Evolutionary conservation across 2,888 invertebrate genomes (phyloP), one percentile per base, ranked within the genome.

Genomic region (Stenolophus ochropezus): DNA sequence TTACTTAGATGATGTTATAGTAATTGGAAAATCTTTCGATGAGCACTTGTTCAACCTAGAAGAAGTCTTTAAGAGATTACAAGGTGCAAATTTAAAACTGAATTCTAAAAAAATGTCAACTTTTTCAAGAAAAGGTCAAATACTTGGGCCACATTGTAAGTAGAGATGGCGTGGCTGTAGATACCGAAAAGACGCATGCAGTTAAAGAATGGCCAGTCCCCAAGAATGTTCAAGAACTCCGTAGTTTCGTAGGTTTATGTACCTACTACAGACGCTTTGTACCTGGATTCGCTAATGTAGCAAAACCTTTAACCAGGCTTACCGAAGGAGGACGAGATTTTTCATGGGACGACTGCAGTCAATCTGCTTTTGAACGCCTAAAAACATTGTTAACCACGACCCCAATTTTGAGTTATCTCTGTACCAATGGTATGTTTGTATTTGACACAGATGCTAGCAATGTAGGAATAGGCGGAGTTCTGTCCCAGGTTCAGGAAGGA

Each of bases 401-500:
- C 53, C 53, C 8, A 51, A n/a, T 51, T 51, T 18, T 51, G 3
- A 51, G 8, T 18, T 51, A 51, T 51, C 53, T 8, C 14, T 51
- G 53, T 51, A 8, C 53, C 18, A 51, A 14, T 51, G 53, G 18
- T 18, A 51, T 51, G 53, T 51, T 51, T 8, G 18, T 51, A 51
- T 51, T n/a, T n/a, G n/a, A n/a, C n/a, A n/a, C n/a, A n/a, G n/a
- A n/a, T n/a, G n/a, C n/a, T n/a, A n/a, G n/a, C n/a, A n/a, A n/a
- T n/a, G n/a, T n/a, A n/a, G n/a, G n/a, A n/a, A n/a, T n/a, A n/a
- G n/a, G n/a, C n/a, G 53, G 53, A 51, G 53, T 51, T 51, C 8
- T 51, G 53, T 51, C 53, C 53, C 53, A 84, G 0, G 8, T 51
- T 16, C 53, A 51, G 3, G 18, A 51, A 4, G 83, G 84, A 0